These are phyloP conservation scores for Drosophila percnosoma DNA, from an alignment of 2,888 invertebrate genomes.

Conservation along the genomic window DNA sequence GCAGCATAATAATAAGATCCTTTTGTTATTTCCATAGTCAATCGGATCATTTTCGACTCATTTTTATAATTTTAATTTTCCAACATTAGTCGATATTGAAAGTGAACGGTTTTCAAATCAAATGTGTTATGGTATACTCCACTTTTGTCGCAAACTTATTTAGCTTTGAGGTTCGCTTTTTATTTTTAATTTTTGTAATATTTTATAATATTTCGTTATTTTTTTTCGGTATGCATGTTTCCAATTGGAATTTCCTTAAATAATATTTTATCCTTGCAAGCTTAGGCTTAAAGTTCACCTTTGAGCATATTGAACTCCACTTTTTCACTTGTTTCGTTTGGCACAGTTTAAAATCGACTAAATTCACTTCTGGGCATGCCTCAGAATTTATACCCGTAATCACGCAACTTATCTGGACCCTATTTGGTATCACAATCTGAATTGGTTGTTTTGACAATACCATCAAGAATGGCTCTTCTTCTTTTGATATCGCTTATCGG, in stretches of 20 bases:
- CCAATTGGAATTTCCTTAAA: background rate
- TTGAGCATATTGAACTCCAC: slow-evolving; percentile 50
- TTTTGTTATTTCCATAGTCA: no score
- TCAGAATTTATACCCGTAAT: slow-evolving; percentile 62
- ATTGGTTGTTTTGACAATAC: slow-evolving; percentile 50
- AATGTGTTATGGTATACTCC: background rate
- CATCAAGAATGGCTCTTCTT: slow-evolving; percentile 1
- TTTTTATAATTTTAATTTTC: no score
- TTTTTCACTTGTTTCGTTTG: slow-evolving; percentile 24
- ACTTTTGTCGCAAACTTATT: background rate
- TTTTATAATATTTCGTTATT: background rate
- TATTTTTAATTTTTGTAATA: background rate
- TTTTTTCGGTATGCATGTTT: background rate
- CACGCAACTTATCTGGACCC: slow-evolving; percentile 52
- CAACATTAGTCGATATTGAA: background rate
- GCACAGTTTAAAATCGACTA: slow-evolving; percentile 54
- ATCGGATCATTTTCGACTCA: no score
- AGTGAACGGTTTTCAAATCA: background rate
- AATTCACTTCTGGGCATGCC: slow-evolving; percentile 28
- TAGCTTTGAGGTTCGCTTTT: background rate
- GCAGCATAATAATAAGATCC: no score
- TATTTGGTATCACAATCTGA: slow-evolving; percentile 42
- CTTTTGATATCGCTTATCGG: slow-evolving; percentile 57
- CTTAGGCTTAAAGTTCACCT: slow-evolving; percentile 47
- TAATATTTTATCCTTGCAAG: background rate